Conservation (phyloP, 1,140 invertebrate species). For the Scylla paramamosain region DNA sequence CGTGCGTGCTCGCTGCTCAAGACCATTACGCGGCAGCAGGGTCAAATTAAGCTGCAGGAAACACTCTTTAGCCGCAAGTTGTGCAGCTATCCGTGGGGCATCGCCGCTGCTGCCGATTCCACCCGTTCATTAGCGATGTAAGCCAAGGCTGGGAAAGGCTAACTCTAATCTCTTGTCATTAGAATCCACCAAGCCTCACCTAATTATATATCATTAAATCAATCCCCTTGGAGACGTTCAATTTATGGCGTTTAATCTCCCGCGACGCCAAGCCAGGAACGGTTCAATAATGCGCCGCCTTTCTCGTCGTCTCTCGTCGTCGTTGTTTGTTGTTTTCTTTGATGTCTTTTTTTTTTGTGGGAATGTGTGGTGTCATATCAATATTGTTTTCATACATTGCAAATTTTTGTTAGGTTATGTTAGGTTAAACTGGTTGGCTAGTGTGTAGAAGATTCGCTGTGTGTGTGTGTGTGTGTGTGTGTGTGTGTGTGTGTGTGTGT, state of each 20-base stretch:
- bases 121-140: background rate
- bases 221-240: background rate
- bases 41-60: background rate
- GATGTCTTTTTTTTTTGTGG: too few species aligned
- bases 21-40: background rate
- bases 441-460: background rate
- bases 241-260: background rate
- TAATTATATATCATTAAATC: slow-evolving; percentile 14
- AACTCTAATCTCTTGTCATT: background rate
- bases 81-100: background rate
- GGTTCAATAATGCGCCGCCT: background rate
- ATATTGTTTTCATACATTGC: background rate
- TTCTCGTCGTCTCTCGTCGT: too few species aligned
- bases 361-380: too few species aligned
- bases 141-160: background rate
- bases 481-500: slow-evolving; percentile 14
- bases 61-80: background rate
- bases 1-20: background rate
- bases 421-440: background rate
- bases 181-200: background rate
- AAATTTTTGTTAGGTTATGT: background rate
- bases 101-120: background rate
- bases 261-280: background rate
- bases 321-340: too few species aligned
- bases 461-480: slow-evolving; percentile 29